Percentiles rank a stretch among this genome's conserved stretches.
phyloP scores from a whole-genome alignment of 1,140 invertebrate genomes.

The Brachystomella parvula region DNA sequence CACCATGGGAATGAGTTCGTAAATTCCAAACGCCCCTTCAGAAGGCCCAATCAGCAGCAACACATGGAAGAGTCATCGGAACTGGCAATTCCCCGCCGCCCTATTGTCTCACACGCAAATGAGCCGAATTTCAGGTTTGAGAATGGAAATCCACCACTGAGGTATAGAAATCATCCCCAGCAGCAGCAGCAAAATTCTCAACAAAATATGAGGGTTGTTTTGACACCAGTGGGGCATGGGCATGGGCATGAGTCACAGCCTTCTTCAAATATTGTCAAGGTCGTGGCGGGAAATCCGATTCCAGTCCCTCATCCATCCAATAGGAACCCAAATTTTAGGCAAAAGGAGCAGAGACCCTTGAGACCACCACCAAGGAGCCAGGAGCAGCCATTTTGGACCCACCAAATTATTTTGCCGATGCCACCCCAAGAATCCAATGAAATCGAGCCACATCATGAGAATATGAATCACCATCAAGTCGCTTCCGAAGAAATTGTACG shows the following conservation, averaged over 20 bases:
- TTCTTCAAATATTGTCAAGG: conserved; percentile 18
- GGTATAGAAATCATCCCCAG: background rate
- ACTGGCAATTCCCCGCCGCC: conserved; percentile 25
- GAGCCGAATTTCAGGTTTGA: conserved; percentile 29
- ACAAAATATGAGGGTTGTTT: background rate
- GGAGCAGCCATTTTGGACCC: background rate
- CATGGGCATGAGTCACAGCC: background rate
- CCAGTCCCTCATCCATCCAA: background rate
- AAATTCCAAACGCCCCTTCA: background rate
- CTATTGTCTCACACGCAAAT: conserved; percentile 29
- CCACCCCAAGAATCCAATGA: conserved; percentile 1
- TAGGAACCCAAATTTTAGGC: background rate
- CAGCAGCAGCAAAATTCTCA: background rate
- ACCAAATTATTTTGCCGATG: background rate
- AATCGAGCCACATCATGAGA: background rate
- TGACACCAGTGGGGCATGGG: background rate
- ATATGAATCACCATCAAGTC: background rate
- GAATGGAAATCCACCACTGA: background rate
- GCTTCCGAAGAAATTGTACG: background rate
- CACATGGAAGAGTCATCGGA: conserved; percentile 11
- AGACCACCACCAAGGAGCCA: background rate
- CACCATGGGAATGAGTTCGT: background rate
- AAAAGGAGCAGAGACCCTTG: background rate
- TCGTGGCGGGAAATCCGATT: conserved; percentile 15
- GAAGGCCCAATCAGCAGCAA: background rate